Base-by-base conservation (phyloP, 2,888 invertebrate genomes). In the Caradrina clavipalpis region DNA sequence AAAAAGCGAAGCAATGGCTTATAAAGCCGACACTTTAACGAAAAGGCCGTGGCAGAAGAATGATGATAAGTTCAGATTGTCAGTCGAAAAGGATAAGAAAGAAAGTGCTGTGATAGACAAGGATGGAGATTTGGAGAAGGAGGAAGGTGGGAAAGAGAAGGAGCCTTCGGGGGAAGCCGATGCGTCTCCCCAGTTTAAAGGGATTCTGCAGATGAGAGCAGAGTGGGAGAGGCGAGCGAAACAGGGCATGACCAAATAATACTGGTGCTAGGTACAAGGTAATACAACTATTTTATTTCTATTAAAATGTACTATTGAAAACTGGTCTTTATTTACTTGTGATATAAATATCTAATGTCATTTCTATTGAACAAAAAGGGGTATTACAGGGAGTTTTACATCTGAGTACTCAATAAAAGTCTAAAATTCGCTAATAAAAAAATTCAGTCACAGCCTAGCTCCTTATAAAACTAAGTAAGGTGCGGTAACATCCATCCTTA, bases 161-260 rank as follows among this genome's bases (percentile, higher is more conserved):
- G 93, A 90, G 69, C 88, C 88, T 70, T 87, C 81, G 19, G 91
- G 89, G 11, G 94, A 93, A 76, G 94, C 94, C 11, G 95, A 94
- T 70, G 94, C 91, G 57, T 92, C 95, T 74, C 96, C 96, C 54
- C 96, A 96, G 87, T 97, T 97, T 85, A 97, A 97, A 87, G 97
- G 97, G 73, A 98, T 98, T 78, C 96, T 97, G 88, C 97, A 98
- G 87, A 96, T 97, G 87, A 96, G 97, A 69, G 98, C 98, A 8
- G 97, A 98, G 88, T 98, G 98, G 98, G 98, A 98, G 90, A 96
- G 97, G 84, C 95, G 98, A 81, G 97, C 97, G 49, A 97, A 97
- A 92, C 97, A 97, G 92, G 97, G 97, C 84, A 96, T 97, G 94
- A 97, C 96, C 94, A 97, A 97, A 94, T 96, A 93, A 90, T 85